These are phyloP conservation scores for Ptychoptera contaminata DNA, from an alignment of 2,888 invertebrate species.

Conservation along the genomic window DNA sequence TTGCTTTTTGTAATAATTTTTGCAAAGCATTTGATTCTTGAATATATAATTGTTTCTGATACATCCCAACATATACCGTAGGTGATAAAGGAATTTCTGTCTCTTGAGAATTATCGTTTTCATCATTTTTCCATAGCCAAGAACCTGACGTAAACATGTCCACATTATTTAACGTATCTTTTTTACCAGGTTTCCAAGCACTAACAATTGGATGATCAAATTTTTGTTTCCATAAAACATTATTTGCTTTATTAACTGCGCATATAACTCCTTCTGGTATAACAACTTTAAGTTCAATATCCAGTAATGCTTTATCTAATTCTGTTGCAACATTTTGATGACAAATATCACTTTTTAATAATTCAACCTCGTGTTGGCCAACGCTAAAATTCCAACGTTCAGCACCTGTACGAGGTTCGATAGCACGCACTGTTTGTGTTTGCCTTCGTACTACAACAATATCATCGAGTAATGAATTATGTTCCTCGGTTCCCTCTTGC, in stretches of 20 bases:
- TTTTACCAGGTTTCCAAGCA: slow-evolving; percentile 61
- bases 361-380: slow-evolving; percentile 66
- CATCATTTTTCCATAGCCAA: slow-evolving; percentile 30
- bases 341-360: slow-evolving; percentile 38
- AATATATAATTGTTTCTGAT: slow-evolving; percentile 53
- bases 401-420: slow-evolving; percentile 68
- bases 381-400: slow-evolving; percentile 97
- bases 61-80: slow-evolving; percentile 71
- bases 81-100: slow-evolving; percentile 35
- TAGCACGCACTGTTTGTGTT: slow-evolving; percentile 77
- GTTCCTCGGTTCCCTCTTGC: slow-evolving; percentile 13
- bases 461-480: slow-evolving; percentile 29
- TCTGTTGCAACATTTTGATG: slow-evolving; percentile 20
- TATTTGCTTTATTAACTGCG: slow-evolving; percentile 40
- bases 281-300: slow-evolving; percentile 45
- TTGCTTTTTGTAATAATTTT: slow-evolving; percentile 20
- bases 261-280: slow-evolving; percentile 58
- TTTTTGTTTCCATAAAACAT: slow-evolving; percentile 61
- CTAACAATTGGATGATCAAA: slow-evolving; percentile 72
- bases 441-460: slow-evolving; percentile 66
- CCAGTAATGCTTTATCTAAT: slow-evolving; percentile 22
- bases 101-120: slow-evolving; percentile 18
- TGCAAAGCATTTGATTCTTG: slow-evolving; percentile 33
- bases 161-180: slow-evolving; percentile 46
- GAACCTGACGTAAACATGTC: slow-evolving; percentile 55